Base-by-base conservation (phyloP, 2,888 invertebrate species). In the Dynastes grantii region DNA sequence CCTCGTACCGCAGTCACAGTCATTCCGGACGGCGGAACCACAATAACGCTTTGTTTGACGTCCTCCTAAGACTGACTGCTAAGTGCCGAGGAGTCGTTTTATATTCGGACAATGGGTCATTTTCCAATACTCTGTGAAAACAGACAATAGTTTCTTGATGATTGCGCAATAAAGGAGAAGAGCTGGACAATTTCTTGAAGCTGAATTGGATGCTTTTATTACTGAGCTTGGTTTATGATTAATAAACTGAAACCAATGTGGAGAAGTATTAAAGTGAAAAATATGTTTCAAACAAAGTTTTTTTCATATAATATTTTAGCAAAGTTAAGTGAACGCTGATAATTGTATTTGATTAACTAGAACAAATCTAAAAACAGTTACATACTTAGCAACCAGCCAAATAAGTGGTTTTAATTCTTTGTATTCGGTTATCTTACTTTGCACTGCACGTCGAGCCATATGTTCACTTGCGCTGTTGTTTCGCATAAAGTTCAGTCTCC, bases 41-140 rank as follows among this genome's bases (percentile, higher is more conserved):
- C 73, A 73, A 73, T 73, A 73, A 73, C 58, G 73, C 61, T 73
- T 73, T 73, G 73, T 73, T 73, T 73, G 73, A 73, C 73, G 73
- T 40, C 11, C 58, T 55, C 27, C 73, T 40, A 58, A 61, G 58
- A 61, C 73, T 58, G 61, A 73, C 73, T 73, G 58, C 45, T 73
- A 73, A 73, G 73, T 73, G 61, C 22, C 45, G 73, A 40, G 73
- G 61, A 61, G 58, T 61, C 37, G 73, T 73, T 73, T 73, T 73
- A 40, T 73, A 58, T 61, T 73, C 73, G 61, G 58, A 73, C 58
- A 37, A 73, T 61, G 55, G 73, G 58, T 73, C 73, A 73, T 73
- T 58, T 61, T 58, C 40, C 73, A 73, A 73, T 61, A 45, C 58
- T 73, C 58, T 73, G 73, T 61, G 58, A 55, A 73, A 73, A 73